Evolutionary conservation across 2,888 invertebrate species (phyloP).

Genomic region (Cryptocephalus primarius): DNA sequence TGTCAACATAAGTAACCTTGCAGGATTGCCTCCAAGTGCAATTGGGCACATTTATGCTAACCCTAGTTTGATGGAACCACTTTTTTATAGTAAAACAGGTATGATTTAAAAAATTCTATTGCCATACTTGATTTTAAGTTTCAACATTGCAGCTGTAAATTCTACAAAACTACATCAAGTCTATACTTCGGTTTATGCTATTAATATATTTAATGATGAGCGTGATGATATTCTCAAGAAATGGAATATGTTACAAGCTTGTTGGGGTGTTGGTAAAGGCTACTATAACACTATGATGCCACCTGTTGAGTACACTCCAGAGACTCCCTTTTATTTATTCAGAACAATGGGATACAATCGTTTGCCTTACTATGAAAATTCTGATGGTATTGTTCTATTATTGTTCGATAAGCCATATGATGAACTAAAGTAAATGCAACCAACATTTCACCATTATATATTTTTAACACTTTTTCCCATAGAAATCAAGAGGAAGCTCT

Average conservation of each 20-base stretch:
- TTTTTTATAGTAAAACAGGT: no score
- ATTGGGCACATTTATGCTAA: no score
- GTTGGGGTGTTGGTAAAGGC: conserved; percentile 77
- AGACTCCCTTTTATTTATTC: conserved; percentile 87
- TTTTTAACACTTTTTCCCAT: conserved; percentile 15
- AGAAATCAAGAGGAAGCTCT: conserved; percentile 61
- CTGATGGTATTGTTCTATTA: conserved; percentile 82
- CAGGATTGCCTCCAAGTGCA: no score
- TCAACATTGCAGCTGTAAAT: no score
- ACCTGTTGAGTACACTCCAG: conserved; percentile 73
- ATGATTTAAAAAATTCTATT: no score
- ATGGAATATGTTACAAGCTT: conserved; percentile 90
- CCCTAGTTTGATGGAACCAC: no score
- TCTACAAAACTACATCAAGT: conserved; percentile 18
- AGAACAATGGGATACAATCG: conserved; percentile 91
- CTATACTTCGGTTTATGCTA: conserved; percentile 39
- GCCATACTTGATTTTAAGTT: no score
- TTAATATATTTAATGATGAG: conserved; percentile 85
- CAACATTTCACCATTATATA: background rate
- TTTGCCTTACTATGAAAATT: conserved; percentile 76
- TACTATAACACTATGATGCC: conserved; percentile 68
- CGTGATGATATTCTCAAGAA: conserved; percentile 85
- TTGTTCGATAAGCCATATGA: conserved; percentile 71
- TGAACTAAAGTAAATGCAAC: conserved; percentile 56
- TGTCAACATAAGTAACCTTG: no score